phyloP scores from a whole-genome alignment of 2,113 vertebrate species.

The Cyprinodon brontotheroides region DNA sequence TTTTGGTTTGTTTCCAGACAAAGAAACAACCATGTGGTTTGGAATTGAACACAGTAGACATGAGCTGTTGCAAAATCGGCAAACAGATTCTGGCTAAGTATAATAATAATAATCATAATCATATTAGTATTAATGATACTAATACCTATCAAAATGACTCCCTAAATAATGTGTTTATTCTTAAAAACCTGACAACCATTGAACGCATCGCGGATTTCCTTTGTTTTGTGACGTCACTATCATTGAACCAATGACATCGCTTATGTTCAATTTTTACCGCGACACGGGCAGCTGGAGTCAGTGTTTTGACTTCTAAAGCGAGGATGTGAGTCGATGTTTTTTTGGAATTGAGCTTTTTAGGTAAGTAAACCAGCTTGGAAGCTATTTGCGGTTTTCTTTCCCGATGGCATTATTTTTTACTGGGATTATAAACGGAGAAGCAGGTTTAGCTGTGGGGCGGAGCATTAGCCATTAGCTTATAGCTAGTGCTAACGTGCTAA shows the following conservation, averaged over 20 bases:
- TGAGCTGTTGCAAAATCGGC: too few relatives aligned
- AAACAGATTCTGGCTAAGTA: background rate
- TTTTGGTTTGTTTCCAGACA: too few relatives aligned
- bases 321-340: background rate
- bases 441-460: conserved; percentile 32
- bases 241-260: conserved; percentile 41
- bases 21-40: too few relatives aligned
- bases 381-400: too few relatives aligned
- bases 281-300: background rate
- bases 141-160: background rate
- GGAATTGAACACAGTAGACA: too few relatives aligned
- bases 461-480: conserved; percentile 27
- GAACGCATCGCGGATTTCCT: background rate
- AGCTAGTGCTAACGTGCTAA: conserved; percentile 28
- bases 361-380: fast-evolving
- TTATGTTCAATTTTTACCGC: conserved; percentile 41
- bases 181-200: conserved; percentile 2
- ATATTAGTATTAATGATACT: background rate
- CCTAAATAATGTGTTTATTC: background rate
- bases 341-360: fast-evolving
- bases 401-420: background rate
- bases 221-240: background rate
- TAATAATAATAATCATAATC: background rate
- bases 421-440: background rate
- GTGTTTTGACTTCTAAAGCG: background rate